These are phyloP conservation scores for Ceratitis capitata DNA, from an alignment of 1,140 invertebrate species.

Conservation along the genomic window DNA sequence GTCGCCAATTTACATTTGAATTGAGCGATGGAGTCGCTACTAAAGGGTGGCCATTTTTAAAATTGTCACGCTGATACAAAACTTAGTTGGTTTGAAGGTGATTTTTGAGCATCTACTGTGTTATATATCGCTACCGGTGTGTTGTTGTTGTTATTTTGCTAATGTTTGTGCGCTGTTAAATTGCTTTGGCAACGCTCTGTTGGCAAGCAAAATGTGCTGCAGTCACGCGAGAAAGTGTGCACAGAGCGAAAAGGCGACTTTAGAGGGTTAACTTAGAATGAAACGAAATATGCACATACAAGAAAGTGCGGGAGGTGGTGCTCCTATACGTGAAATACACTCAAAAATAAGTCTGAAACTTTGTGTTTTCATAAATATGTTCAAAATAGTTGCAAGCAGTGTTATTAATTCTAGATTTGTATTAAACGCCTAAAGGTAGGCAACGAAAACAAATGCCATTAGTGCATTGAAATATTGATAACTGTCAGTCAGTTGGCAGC, in stretches of 20 bases:
- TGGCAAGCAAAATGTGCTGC: conserved; percentile 21
- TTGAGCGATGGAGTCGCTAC: conserved; percentile 8
- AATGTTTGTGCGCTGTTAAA: neutral
- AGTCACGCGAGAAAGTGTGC: conserved; percentile 33
- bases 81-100: too few relatives aligned
- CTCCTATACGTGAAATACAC: neutral
- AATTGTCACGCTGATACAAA: neutral
- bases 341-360: neutral
- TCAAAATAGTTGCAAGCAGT: neutral
- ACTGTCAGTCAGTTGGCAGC: neutral
- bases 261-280: too few relatives aligned
- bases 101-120: neutral
- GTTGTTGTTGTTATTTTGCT: too few relatives aligned
- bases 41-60: conserved; percentile 37
- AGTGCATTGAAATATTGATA: neutral
- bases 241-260: neutral
- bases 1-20: conserved; percentile 13
- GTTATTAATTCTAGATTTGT: neutral
- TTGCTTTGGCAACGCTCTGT: neutral
- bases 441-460: neutral
- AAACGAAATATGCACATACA: too few relatives aligned
- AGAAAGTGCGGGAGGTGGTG: neutral
- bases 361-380: neutral
- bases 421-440: neutral
- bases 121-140: too few relatives aligned